phyloP scores from a whole-genome alignment of 2,113 vertebrate genomes.

The Microcebus ravelobensis region DNA sequence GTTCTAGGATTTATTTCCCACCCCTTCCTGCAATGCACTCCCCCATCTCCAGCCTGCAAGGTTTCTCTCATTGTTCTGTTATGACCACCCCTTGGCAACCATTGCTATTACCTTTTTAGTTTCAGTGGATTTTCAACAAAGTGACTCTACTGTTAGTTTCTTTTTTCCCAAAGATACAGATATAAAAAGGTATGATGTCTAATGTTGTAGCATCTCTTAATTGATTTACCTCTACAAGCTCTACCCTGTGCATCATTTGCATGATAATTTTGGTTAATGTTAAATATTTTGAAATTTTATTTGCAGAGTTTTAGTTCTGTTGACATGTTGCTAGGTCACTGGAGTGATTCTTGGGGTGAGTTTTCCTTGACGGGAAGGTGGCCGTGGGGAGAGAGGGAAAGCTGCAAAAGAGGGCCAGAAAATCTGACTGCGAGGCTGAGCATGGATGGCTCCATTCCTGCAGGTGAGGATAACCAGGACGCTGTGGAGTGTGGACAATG shows the following conservation, averaged over 20 bases:
- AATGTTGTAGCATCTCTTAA: neutral
- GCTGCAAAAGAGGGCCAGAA: neutral
- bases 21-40: neutral
- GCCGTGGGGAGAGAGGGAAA: neutral
- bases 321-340: neutral
- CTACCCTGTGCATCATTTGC: neutral
- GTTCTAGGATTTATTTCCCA: neutral
- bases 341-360: neutral
- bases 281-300: neutral
- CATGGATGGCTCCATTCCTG: rapidly evolving
- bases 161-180: neutral
- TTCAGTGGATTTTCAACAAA: neutral
- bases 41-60: neutral
- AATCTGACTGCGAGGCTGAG: neutral
- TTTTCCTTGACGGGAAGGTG: neutral
- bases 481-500: neutral
- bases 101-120: neutral
- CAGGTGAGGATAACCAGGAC: rapidly evolving
- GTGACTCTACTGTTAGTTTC: neutral
- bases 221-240: neutral
- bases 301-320: neutral
- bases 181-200: neutral
- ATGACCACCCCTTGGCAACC: neutral
- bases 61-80: neutral
- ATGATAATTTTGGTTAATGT: neutral